phyloP scores from a whole-genome alignment of 2,888 invertebrate genomes.

The Ethmia dodecea region DNA sequence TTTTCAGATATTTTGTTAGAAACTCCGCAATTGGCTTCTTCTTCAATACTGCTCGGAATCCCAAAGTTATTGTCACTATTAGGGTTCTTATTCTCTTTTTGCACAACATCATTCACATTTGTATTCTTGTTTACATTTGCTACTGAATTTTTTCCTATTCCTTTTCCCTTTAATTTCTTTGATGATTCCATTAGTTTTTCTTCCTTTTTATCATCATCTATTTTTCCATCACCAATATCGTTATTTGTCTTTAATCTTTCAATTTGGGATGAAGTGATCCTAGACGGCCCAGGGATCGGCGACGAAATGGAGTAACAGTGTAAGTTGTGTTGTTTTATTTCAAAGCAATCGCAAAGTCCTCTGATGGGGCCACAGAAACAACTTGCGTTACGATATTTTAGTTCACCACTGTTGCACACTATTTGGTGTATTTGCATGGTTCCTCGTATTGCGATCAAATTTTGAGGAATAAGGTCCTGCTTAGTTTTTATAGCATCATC shows the following conservation, averaged over 20 bases:
- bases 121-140: not conserved
- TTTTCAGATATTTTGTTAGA: not conserved
- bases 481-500: not conserved
- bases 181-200: too few relatives aligned
- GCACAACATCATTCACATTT: not conserved
- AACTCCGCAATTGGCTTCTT: not conserved
- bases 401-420: not conserved
- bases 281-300: not conserved
- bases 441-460: not conserved
- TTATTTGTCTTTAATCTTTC: not conserved
- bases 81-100: not conserved
- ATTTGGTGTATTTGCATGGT: conserved; percentile 9
- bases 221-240: not conserved
- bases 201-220: not conserved
- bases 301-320: not conserved
- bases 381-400: not conserved
- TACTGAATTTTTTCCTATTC: not conserved
- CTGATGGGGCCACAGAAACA: conserved; percentile 1
- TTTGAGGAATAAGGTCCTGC: not conserved
- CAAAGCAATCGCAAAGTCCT: conserved; percentile 1
- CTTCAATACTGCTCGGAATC: not conserved
- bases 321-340: conserved; percentile 1
- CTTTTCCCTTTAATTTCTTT: not conserved
- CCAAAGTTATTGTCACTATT: not conserved
- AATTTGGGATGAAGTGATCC: not conserved